These are phyloP conservation scores for Labia minor DNA, from an alignment of 2,888 invertebrate species.

Conservation along the genomic window DNA sequence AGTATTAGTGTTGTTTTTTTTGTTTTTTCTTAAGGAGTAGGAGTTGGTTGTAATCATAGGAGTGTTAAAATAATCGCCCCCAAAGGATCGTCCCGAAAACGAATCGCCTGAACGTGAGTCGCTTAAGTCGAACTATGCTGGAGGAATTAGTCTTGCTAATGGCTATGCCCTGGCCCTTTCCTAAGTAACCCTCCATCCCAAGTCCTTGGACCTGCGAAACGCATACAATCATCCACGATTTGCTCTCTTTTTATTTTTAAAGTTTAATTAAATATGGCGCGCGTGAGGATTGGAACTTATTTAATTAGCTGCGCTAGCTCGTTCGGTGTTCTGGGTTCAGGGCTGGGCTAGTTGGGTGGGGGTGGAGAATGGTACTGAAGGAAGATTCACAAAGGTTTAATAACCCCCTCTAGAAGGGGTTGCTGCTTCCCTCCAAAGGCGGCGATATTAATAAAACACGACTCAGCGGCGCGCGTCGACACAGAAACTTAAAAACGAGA, in stretches of 20 bases:
- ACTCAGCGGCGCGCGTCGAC: conserved; percentile 8
- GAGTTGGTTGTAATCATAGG: not conserved
- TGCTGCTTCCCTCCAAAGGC: not conserved
- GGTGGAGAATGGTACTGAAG: not conserved
- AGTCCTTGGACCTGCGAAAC: not conserved
- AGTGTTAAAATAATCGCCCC: conserved; percentile 3
- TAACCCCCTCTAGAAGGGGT: not conserved
- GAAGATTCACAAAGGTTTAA: conserved; percentile 13
- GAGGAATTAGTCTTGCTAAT: conserved; percentile 7
- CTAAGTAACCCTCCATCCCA: conserved; percentile 14
- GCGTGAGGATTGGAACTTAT: conserved; percentile 31
- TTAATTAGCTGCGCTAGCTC: conserved; percentile 22
- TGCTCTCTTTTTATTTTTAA: conserved; percentile 22
- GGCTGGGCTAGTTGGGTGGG: not conserved
- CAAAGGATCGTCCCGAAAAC: conserved; percentile 13
- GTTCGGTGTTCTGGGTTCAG: not conserved
- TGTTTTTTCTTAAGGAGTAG: not conserved
- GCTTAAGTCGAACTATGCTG: not conserved
- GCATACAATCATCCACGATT: conserved; percentile 15
- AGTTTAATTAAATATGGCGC: conserved; percentile 37
- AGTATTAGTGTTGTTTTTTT: not conserved
- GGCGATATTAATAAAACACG: conserved; percentile 13
- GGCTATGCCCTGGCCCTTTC: not conserved
- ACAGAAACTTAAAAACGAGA: conserved; percentile 13
- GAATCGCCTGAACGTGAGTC: conserved; percentile 5